Conservation (phyloP, 2,113 vertebrate species). For the Tretioscincus oriximinensis region DNA sequence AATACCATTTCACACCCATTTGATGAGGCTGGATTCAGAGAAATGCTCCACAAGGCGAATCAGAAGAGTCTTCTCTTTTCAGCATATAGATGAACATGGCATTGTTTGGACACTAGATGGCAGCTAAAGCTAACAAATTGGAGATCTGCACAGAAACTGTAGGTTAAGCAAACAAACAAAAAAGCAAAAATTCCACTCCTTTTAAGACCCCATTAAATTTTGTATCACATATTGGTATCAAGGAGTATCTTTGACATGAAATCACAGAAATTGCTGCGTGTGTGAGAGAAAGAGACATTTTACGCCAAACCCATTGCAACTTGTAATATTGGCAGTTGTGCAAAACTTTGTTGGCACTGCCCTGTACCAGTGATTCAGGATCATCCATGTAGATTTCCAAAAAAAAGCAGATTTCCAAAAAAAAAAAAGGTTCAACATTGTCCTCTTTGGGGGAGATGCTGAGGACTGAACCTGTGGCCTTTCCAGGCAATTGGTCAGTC, state of each 20-base stretch:
- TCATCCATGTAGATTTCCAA: too few relatives aligned
- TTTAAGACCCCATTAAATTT: conserved; percentile 14
- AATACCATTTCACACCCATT: too few relatives aligned
- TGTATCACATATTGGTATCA: conserved; percentile 16
- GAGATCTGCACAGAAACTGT: conserved; percentile 52
- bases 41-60: conserved; percentile 62
- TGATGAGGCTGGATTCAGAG: conserved; percentile 1
- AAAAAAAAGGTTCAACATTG: too few relatives aligned
- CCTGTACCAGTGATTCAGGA: too few relatives aligned
- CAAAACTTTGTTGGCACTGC: background rate
- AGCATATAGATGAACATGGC: conserved; percentile 11
- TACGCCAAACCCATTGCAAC: background rate
- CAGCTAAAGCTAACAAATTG: conserved; percentile 69
- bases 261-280: background rate
- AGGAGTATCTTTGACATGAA: background rate
- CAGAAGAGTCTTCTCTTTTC: conserved; percentile 6
- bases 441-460: too few relatives aligned
- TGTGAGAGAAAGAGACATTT: background rate
- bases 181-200: conserved; percentile 50
- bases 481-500: too few relatives aligned
- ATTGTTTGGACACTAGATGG: conserved; percentile 71
- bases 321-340: background rate
- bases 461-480: too few relatives aligned
- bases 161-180: conserved; percentile 49
- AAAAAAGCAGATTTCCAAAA: too few relatives aligned